Evolutionary conservation across 2,797 vertebrate species (phyloP).

Genomic region (Oreortyx pictus): DNA sequence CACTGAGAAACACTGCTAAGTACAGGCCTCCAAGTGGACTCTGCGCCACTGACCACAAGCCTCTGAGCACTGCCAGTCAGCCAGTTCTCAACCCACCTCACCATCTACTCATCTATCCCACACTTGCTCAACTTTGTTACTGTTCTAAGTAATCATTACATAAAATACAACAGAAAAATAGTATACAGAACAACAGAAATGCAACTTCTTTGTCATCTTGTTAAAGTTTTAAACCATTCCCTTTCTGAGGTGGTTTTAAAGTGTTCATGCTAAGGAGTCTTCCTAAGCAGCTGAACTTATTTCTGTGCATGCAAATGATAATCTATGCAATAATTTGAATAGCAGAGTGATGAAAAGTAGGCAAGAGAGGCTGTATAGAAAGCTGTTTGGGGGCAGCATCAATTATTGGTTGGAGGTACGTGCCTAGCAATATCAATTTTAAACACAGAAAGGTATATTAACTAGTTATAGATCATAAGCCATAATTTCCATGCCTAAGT

Average conservation of each 20-base stretch:
- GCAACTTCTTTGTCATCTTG: background rate
- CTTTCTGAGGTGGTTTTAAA: background rate
- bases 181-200: background rate
- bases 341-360: slow-evolving; percentile 26
- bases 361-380: slow-evolving; percentile 15
- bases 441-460: slow-evolving; percentile 59
- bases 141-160: background rate
- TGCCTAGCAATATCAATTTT: slow-evolving; percentile 47
- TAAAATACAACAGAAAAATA: background rate
- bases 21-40: too few relatives aligned
- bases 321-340: slow-evolving; percentile 26
- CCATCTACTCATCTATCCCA: too few relatives aligned
- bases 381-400: slow-evolving; percentile 30
- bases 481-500: slow-evolving; percentile 57
- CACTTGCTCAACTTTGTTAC: background rate
- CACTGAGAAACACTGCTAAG: too few relatives aligned
- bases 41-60: too few relatives aligned
- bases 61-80: too few relatives aligned
- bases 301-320: background rate
- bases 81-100: too few relatives aligned
- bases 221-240: background rate
- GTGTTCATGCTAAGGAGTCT: background rate
- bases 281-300: background rate
- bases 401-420: slow-evolving; percentile 59
- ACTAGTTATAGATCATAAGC: slow-evolving; percentile 61